Evolutionary conservation across 2,888 invertebrate species (phyloP).

Genomic region (Microplitis deprimator): DNA sequence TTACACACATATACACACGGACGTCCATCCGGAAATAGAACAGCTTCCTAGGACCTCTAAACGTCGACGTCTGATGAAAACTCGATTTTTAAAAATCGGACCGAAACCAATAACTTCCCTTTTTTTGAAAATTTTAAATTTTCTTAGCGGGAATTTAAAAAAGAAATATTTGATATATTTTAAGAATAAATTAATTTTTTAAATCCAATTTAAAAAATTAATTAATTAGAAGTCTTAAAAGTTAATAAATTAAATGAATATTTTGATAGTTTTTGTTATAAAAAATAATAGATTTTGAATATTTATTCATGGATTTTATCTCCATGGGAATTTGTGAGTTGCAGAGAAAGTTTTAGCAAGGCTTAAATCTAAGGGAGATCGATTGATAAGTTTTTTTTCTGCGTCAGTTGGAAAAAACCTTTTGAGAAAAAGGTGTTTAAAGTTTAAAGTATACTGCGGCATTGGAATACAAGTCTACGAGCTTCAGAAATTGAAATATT

Average conservation of each 20-base stretch:
- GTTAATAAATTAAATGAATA: neutral
- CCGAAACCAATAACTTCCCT: too few relatives aligned
- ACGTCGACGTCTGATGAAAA: too few relatives aligned
- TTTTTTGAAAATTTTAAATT: too few relatives aligned
- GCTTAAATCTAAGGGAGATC: slow-evolving; percentile 1
- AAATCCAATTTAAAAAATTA: neutral
- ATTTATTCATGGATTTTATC: neutral
- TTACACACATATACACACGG: too few relatives aligned
- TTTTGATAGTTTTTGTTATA: neutral
- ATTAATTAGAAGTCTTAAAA: neutral
- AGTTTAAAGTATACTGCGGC: slow-evolving; percentile 1
- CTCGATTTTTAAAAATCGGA: too few relatives aligned
- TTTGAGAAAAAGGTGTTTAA: slow-evolving; percentile 1
- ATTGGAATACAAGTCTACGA: neutral
- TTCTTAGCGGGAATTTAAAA: too few relatives aligned
- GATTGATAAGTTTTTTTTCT: neutral
- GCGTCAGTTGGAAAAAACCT: neutral
- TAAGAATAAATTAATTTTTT: too few relatives aligned
- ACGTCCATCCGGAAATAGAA: too few relatives aligned
- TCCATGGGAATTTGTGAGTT: neutral
- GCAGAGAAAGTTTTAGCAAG: neutral
- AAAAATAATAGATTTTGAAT: slow-evolving; percentile 1
- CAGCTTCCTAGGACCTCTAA: too few relatives aligned
- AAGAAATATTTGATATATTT: too few relatives aligned
- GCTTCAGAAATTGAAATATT: neutral